Evolutionary conservation across 2,113 vertebrate genomes (phyloP).

Genomic region (Tachuris rubrigastra): DNA sequence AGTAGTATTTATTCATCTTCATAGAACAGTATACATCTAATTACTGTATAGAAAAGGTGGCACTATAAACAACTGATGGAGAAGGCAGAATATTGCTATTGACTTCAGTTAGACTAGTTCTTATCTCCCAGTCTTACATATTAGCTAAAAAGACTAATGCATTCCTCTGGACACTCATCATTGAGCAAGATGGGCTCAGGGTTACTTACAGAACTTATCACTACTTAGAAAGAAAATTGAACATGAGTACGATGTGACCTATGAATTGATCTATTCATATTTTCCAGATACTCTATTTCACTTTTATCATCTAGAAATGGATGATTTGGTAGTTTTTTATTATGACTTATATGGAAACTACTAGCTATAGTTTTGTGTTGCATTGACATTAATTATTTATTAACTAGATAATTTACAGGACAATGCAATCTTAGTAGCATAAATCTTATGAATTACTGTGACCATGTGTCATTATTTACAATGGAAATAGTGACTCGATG

Average conservation of each 20-base stretch:
- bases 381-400: neutral
- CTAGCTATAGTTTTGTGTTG: neutral
- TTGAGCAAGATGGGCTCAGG: neutral
- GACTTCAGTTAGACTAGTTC: neutral
- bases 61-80: neutral
- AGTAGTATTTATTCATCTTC: neutral
- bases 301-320: neutral
- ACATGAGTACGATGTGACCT: neutral
- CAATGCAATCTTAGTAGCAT: neutral
- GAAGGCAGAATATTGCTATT: neutral
- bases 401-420: neutral
- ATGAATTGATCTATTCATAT: neutral
- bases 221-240: neutral
- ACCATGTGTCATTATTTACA: neutral
- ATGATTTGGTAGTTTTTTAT: neutral
- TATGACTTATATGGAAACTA: neutral
- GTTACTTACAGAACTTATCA: neutral
- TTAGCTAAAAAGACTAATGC: neutral
- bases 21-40: neutral
- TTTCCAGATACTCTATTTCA: neutral
- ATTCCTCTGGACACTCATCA: neutral
- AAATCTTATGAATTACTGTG: neutral
- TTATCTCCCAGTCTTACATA: neutral
- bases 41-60: neutral
- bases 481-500: neutral